These are phyloP conservation scores for Samia ricini DNA, from an alignment of 1,140 invertebrate genomes.

Conservation along the genomic window DNA sequence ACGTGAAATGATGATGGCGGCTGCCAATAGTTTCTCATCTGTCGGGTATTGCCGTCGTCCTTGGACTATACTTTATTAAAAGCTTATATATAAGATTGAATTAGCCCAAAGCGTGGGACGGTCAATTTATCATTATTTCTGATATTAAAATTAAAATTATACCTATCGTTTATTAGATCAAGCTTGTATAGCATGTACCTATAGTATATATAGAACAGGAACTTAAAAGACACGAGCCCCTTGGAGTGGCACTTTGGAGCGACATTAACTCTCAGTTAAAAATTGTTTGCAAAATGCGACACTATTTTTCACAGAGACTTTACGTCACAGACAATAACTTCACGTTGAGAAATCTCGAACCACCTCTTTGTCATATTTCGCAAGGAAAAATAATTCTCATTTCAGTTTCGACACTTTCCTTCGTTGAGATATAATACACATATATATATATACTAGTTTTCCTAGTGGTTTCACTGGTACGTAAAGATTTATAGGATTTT, in stretches of 20 bases:
- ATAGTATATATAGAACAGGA: background rate
- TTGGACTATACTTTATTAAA: too few species aligned
- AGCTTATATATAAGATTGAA: too few species aligned
- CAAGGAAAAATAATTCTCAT: constrained; percentile 56
- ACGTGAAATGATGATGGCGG: too few species aligned
- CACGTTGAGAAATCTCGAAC: constrained; percentile 57
- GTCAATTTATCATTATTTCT: too few species aligned
- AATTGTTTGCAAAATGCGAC: constrained; percentile 50
- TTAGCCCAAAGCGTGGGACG: too few species aligned
- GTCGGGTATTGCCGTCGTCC: too few species aligned
- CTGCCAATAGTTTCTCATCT: too few species aligned
- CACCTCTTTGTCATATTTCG: constrained; percentile 65
- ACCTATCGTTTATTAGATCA: too few species aligned
- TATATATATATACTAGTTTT: background rate
- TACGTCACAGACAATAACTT: constrained; percentile 62
- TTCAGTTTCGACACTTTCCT: constrained; percentile 46
- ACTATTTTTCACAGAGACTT: constrained; percentile 59
- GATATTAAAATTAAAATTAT: too few species aligned
- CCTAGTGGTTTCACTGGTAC: too few species aligned
- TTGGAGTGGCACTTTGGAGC: background rate
- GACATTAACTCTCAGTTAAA: constrained; percentile 48
- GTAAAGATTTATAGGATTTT: too few species aligned
- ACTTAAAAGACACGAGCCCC: background rate
- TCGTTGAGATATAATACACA: background rate
- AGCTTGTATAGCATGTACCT: background rate